Base-by-base conservation (phyloP, 1,140 invertebrate genomes). In the Anagrus nilaparvatae region DNA sequence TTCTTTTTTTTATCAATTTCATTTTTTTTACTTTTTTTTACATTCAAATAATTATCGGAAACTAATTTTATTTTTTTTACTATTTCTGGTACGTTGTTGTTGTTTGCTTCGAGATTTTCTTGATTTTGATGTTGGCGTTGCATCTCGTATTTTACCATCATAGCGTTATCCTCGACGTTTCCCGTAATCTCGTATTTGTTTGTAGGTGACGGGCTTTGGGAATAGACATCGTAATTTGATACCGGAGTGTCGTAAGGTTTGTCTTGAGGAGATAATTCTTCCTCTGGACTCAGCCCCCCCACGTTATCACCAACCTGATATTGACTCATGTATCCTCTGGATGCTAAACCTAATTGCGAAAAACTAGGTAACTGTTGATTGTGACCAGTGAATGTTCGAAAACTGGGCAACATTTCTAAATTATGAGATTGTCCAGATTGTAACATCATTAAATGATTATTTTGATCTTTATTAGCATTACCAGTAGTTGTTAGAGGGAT, bases 401-500 rank as follows among this genome's bases (percentile, higher is more conserved):
- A 67, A 45, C 62, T 68, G 54, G 67, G 70, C 48, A 71, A 56
- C 51, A 67, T 63, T n/a, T n/a, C n/a, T n/a, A n/a, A n/a, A 10
- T 35, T 31, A 18, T 36, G 21, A 16, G 20, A 25, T 7, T 42
- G 43, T 29, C 49, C 41, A 28, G 32, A 32, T 32, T 40, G 38
- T 23, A 43, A 37, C 35, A 51, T 34, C 30, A 20, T 16, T 7
- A 35, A 13, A 25, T n/a, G 7, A 36, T 31, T 3, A 29, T 5
- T 18, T 33, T 24, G 20, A 39, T n/a, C 17, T n/a, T n/a, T n/a
- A 46, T 61, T 56, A 56, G 64, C 58, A 64, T 77, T 77, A 78
- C 78, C 79, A 81, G 73, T 79, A 81, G 73, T 78, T 79, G 63
- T 79, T 76, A 65, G 72, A 60, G 69, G 73, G 68, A 65, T 78